phyloP scores from a whole-genome alignment of 2,797 vertebrate species.

The Esox masquinongy region DNA sequence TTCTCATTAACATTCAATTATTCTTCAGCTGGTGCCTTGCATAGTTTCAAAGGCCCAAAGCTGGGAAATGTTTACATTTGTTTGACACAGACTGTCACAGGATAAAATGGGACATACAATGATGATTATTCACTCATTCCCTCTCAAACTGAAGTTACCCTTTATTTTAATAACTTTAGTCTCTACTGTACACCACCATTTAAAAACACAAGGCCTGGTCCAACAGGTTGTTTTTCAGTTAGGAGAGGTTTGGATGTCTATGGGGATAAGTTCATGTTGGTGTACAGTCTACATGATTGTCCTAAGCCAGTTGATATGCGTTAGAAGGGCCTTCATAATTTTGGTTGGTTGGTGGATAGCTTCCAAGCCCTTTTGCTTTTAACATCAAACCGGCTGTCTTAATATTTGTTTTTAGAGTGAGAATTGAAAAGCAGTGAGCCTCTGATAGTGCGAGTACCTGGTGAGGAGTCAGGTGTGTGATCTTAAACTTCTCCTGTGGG shows the following conservation, averaged over 20 bases:
- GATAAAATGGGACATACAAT: slow-evolving; percentile 24
- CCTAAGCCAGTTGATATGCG: slow-evolving; percentile 67
- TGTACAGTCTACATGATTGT: slow-evolving; percentile 63
- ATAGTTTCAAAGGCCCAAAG: slow-evolving; percentile 45
- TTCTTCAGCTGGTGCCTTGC: neutral
- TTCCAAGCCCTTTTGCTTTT: slow-evolving; percentile 68
- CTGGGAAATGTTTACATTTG: slow-evolving; percentile 23
- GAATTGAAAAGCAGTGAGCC: slow-evolving; percentile 46
- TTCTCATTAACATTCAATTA: neutral
- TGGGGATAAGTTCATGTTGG: slow-evolving; percentile 52
- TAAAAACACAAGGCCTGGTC: slow-evolving; percentile 28
- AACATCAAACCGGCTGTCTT: slow-evolving; percentile 71
- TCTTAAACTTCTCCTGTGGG: slow-evolving; percentile 62
- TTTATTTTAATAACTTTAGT: slow-evolving; percentile 41
- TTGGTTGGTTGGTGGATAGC: slow-evolving; percentile 62
- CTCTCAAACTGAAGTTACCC: slow-evolving; percentile 36
- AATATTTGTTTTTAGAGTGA: slow-evolving; percentile 61
- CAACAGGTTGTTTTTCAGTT: slow-evolving; percentile 46
- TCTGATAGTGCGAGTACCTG: slow-evolving; percentile 36
- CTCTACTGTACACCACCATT: slow-evolving; percentile 46
- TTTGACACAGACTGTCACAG: slow-evolving; percentile 1
- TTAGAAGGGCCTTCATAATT: slow-evolving; percentile 60
- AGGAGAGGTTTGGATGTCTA: slow-evolving; percentile 44
- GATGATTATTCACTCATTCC: slow-evolving; percentile 47
- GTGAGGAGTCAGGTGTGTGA: slow-evolving; percentile 60